Percentiles rank a stretch among this genome's conserved stretches.
Evolutionary conservation across 2,113 vertebrate species (phyloP).

Genomic region (Pterocles orientalis): DNA sequence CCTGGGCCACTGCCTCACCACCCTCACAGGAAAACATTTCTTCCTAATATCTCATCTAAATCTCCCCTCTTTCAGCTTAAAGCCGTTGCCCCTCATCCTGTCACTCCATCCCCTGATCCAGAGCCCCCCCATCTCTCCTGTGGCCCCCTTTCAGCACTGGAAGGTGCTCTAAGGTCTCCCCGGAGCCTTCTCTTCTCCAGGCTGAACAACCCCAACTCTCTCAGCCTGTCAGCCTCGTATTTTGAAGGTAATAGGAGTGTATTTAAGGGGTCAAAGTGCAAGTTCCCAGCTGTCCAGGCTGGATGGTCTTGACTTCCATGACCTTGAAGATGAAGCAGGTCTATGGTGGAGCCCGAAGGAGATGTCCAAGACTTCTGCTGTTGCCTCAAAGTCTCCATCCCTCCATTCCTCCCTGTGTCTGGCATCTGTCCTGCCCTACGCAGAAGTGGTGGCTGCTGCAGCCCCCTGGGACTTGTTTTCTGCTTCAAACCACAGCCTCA

Average conservation of each 20-base stretch:
- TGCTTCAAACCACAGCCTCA: background rate
- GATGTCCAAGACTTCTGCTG: background rate
- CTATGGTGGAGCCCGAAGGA: background rate
- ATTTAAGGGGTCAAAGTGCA: background rate
- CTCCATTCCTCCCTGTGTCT: background rate
- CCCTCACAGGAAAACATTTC: too few species aligned
- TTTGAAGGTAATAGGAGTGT: background rate
- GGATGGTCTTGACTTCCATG: background rate
- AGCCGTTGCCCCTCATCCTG: too few species aligned
- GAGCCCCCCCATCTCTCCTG: too few species aligned
- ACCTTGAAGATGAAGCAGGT: background rate
- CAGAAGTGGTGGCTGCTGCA: background rate
- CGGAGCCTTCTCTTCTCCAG: too few species aligned
- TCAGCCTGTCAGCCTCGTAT: too few species aligned
- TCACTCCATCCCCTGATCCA: too few species aligned
- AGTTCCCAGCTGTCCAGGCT: background rate
- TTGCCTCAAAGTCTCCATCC: background rate
- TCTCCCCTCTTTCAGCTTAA: too few species aligned
- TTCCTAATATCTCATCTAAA: too few species aligned
- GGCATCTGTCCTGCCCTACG: background rate
- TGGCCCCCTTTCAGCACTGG: too few species aligned
- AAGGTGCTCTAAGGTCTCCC: too few species aligned
- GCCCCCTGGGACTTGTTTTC: background rate
- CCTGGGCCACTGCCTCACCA: too few species aligned
- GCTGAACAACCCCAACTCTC: too few species aligned